Base-by-base conservation (phyloP, 1,140 invertebrate species). In the Ceratina japonica region DNA sequence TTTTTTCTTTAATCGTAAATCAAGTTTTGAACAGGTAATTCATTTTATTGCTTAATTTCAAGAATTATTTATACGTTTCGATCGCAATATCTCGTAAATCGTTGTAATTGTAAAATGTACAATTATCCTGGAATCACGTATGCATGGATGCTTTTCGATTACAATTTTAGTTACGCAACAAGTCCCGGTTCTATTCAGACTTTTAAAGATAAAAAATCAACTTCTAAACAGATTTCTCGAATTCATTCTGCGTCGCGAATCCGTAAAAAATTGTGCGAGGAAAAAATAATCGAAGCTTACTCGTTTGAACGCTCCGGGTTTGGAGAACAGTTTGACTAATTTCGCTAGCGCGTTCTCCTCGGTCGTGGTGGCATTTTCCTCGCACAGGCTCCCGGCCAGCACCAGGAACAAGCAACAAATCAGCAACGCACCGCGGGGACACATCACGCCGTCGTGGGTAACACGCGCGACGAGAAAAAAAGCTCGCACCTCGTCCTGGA, bases 271-370 rank as follows among this genome's bases (percentile, higher is more conserved):
- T 7, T 7, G 1, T 0, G 37, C 5, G 37, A 44, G 37, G 10
- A 44, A 44, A 44, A 44, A 44, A 44, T 44, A 10, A 44, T 15
- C n/a, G 8, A 27, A 27, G 7, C 73, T 86, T 82, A 91, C 92
- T 87, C 85, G 88, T 73, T 90, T 92, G 69, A 93, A 93, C 22
- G 92, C 92, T 20, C 91, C 92, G 13, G 92, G 91, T 70, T 92
- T 91, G 10, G 91, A 91, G 69, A 93, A 92, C 75, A 92, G 87
- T 81, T 89, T 90, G 16, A 93, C 92, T 51, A 93, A 82, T 85
- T 92, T 93, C 56, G 91, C 89, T 8, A 93, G 88, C 0, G 89
- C 87, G 49, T 85, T 90, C 24, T 91, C 90, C 51, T 86, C 83
- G 0, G 71, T 79, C 56, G 82, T 83, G 51, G 81, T 87, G 24